Evolutionary conservation across 2,888 invertebrate species (phyloP).

Genomic region (Hololepta plana): DNA sequence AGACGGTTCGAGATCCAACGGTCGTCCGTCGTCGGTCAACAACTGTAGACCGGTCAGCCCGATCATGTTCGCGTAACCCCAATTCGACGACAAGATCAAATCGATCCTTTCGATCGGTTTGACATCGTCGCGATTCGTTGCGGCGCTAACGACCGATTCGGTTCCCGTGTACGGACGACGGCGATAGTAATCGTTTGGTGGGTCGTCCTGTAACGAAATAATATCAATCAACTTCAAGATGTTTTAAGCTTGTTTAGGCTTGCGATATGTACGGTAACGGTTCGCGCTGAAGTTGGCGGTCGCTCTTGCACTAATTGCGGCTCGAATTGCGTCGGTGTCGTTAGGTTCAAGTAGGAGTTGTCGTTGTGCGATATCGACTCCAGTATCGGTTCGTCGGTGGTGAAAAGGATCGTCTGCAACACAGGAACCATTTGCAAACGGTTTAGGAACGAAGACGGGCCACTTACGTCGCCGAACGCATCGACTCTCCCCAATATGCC

Average conservation of each 20-base stretch:
- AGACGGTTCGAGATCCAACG: slow-evolving; percentile 2
- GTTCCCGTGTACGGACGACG: slow-evolving; percentile 2
- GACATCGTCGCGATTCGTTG: slow-evolving; percentile 13
- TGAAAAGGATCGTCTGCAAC: slow-evolving; percentile 67
- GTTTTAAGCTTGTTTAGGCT: too few relatives aligned
- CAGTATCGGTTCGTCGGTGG: slow-evolving; percentile 54
- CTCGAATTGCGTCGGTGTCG: slow-evolving; percentile 15
- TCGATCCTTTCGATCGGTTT: slow-evolving; percentile 27
- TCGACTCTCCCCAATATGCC: slow-evolving; percentile 49
- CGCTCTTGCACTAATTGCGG: slow-evolving; percentile 27
- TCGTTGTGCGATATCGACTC: slow-evolving; percentile 38
- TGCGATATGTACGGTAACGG: slow-evolving; percentile 8
- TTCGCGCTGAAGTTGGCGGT: slow-evolving; percentile 31
- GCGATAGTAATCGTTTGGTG: background rate
- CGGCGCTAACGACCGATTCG: slow-evolving; percentile 6
- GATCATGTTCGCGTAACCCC: slow-evolving; percentile 40
- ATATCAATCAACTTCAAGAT: too few relatives aligned
- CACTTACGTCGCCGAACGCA: slow-evolving; percentile 50
- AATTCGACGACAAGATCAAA: slow-evolving; percentile 40
- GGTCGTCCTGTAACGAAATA: too few relatives aligned
- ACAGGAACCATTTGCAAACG: background rate
- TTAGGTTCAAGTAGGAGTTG: slow-evolving; percentile 26
- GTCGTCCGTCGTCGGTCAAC: slow-evolving; percentile 10
- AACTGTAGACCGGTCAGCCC: slow-evolving; percentile 41
- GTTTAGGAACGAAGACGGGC: slow-evolving; percentile 4